Percentiles rank a stretch among this genome's conserved stretches.
Conservation (phyloP, 1,140 invertebrate species). For the honey bee (Apis mellifera) region Amel_HAv3.1 CM009944.2:8257501-8258000, state of each 20-base stretch:
- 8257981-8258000: constrained; percentile 17
- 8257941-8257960: background rate
- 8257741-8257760: constrained; percentile 54
- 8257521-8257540: constrained; percentile 7
- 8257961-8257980: constrained; percentile 23
- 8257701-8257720: constrained; percentile 52
- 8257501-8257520: background rate
- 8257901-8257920: background rate
- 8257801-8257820: background rate
- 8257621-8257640: background rate
- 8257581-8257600: background rate
- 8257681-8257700: constrained; percentile 49
- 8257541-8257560: background rate
- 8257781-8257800: background rate
- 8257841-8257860: background rate
- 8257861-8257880: background rate
- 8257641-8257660: background rate
- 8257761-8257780: constrained; percentile 39
- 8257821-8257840: background rate
- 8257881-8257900: background rate
- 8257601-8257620: constrained; percentile 46
- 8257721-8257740: constrained; percentile 5
- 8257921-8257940: background rate
- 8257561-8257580: background rate
- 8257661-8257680: constrained; percentile 5